A percentile compares a stretch with the other conserved stretches of the same genome.
Evolutionary conservation across 2,113 vertebrate genomes (phyloP).

Genomic region (Panthera uncia): DNA sequence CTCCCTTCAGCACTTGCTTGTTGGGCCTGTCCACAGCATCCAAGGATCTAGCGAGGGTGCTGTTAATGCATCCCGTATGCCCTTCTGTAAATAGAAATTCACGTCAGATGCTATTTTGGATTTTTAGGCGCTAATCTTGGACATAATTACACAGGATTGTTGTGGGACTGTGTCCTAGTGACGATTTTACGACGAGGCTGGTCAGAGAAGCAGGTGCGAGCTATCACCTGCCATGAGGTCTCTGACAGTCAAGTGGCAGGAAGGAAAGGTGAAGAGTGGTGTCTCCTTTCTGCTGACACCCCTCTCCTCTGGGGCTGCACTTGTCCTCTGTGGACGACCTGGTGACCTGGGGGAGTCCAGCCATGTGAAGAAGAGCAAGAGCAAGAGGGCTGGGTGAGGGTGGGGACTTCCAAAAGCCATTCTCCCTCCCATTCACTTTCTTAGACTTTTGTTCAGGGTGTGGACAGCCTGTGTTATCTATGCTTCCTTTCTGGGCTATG

Average conservation of each 20-base stretch:
- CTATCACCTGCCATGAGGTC: not conserved
- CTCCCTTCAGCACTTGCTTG: not conserved
- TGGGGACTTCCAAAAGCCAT: not conserved
- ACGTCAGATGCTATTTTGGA: constrained; percentile 72
- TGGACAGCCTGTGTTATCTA: not conserved
- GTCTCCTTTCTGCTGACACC: not conserved
- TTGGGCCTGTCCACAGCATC: not conserved
- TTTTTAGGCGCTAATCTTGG: constrained; percentile 67
- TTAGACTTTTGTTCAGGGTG: not conserved
- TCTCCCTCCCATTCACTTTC: not conserved
- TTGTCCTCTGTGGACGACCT: not conserved
- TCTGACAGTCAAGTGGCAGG: not conserved
- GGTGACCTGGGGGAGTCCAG: not conserved
- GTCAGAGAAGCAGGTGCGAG: not conserved
- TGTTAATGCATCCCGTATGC: constrained; percentile 58
- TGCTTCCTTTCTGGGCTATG: not conserved
- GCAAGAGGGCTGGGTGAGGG: not conserved
- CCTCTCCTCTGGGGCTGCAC: not conserved
- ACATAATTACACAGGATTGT: constrained; percentile 55
- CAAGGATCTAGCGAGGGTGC: constrained; percentile 3
- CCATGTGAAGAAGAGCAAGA: not conserved
- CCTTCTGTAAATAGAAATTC: constrained; percentile 72
- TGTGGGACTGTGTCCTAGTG: constrained; percentile 65
- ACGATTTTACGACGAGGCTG: not conserved
- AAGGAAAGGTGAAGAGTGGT: no score